A percentile compares a stretch with the other conserved stretches of the same genome.
Conservation (phyloP, 2,797 vertebrate species). For the Sebastes vulpes region DNA sequence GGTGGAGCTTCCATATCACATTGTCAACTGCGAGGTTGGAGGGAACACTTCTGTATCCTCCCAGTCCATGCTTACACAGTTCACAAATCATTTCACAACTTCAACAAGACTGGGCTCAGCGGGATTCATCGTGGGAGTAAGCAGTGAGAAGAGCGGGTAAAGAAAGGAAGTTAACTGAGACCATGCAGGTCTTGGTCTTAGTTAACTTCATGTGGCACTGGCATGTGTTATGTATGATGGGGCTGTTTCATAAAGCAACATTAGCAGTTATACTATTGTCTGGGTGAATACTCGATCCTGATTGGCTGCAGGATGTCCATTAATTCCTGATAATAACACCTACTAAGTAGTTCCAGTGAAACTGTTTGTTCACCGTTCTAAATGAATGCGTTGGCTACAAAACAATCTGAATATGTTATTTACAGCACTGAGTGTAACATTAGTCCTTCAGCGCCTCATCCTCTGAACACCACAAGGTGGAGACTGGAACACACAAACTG, state of each 20-base stretch:
- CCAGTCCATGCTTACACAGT: background rate
- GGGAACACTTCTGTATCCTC: background rate
- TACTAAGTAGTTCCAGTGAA: background rate
- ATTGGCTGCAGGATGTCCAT: background rate
- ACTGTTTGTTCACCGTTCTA: background rate
- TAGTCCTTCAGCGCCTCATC: too few relatives aligned
- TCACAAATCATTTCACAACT: background rate
- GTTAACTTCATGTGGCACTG: too few relatives aligned
- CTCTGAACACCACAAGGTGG: too few relatives aligned
- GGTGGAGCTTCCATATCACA: background rate
- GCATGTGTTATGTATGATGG: too few relatives aligned
- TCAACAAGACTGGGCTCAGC: background rate
- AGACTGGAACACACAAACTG: too few relatives aligned
- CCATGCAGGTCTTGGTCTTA: background rate
- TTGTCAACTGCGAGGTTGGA: background rate
- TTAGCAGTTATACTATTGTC: background rate
- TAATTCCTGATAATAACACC: background rate
- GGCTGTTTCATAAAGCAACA: background rate
- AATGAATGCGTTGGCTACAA: background rate
- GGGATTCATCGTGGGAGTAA: background rate
- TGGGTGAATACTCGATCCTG: background rate
- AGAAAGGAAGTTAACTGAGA: background rate
- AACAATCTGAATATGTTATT: background rate
- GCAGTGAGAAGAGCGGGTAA: background rate
- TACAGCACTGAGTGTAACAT: background rate